phyloP scores from a whole-genome alignment of 2,888 invertebrate genomes.

The Quadroppia sp. region DNA sequence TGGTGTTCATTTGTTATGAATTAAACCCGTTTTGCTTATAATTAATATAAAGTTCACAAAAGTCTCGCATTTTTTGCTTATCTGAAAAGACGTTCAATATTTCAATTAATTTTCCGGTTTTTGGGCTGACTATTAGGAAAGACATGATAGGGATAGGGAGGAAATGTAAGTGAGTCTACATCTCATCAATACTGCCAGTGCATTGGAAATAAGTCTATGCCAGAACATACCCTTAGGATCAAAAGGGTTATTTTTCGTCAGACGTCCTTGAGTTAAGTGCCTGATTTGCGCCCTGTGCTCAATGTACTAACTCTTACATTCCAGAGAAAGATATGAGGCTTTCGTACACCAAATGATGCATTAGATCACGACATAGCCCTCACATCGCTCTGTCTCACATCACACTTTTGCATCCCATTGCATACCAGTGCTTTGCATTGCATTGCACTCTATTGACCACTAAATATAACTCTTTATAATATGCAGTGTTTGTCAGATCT shows the following conservation, averaged over 20 bases:
- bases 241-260: slow-evolving; percentile 5
- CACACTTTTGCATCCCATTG: background rate
- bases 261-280: slow-evolving; percentile 11
- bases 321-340: background rate
- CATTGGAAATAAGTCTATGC: background rate
- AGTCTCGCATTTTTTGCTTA: background rate
- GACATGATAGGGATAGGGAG: background rate
- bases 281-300: background rate
- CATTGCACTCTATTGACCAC: background rate
- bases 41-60: background rate
- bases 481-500: background rate
- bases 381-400: background rate
- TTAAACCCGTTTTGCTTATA: too few species aligned
- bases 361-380: background rate
- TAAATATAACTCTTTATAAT: background rate
- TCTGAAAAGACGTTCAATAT: background rate
- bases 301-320: background rate
- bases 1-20: too few species aligned
- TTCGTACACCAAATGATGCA: background rate
- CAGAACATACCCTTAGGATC: background rate
- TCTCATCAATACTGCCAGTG: background rate
- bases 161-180: background rate
- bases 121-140: background rate
- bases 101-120: slow-evolving; percentile 29
- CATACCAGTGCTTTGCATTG: background rate